Percentiles rank a stretch among this genome's conserved stretches.
Conservation (phyloP, 2,888 invertebrate species). For the Thereva unica region DNA sequence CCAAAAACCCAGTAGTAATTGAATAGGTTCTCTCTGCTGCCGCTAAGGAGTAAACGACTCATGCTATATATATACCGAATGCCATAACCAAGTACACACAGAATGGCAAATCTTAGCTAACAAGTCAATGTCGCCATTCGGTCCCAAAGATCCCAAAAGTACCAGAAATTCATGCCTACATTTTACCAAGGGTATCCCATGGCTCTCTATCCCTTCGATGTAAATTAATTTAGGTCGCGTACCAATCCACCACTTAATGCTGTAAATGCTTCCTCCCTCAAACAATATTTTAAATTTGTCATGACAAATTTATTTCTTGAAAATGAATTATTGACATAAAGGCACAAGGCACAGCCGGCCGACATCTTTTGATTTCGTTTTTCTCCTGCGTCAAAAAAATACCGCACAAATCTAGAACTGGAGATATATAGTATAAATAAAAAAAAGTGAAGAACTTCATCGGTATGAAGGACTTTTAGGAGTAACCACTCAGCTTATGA, state of each 20-base stretch:
- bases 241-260: slow-evolving; percentile 30
- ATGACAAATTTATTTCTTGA: slow-evolving; percentile 27
- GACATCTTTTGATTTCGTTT: too few relatives aligned
- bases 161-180: too few relatives aligned
- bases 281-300: slow-evolving; percentile 34
- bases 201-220: slow-evolving; percentile 8
- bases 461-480: too few relatives aligned
- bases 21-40: slow-evolving; percentile 22
- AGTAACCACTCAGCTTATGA: too few relatives aligned
- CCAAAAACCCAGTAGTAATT: slow-evolving; percentile 28
- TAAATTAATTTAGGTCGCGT: slow-evolving; percentile 37
- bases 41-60: too few relatives aligned
- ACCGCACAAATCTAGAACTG: too few relatives aligned
- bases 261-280: slow-evolving; percentile 26
- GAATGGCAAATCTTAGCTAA: slow-evolving; percentile 21
- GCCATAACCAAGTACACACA: not conserved
- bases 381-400: too few relatives aligned
- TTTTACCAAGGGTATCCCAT: not conserved
- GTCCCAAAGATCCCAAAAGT: not conserved
- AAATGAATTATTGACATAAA: slow-evolving; percentile 27
- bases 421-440: too few relatives aligned
- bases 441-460: too few relatives aligned
- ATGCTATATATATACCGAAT: slow-evolving; percentile 3
- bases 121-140: slow-evolving; percentile 31
- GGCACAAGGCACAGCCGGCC: too few relatives aligned